Conservation (phyloP, 1,140 invertebrate species). For the Panagrolaimus sp. region DNA sequence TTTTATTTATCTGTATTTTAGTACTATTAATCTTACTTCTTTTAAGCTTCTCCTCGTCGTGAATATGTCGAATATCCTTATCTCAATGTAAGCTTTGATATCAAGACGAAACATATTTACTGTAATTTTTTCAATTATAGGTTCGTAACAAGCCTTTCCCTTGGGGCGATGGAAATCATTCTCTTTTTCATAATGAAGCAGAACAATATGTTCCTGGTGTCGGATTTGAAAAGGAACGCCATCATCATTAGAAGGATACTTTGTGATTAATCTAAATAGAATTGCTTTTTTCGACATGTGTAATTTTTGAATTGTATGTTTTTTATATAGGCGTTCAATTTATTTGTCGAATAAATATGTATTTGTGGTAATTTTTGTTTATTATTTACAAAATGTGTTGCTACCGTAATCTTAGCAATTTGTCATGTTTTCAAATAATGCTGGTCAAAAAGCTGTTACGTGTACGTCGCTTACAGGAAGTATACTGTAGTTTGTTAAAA, state of each 20-base stretch:
- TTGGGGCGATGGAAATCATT: slow-evolving; percentile 61
- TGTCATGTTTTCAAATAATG: too few relatives aligned
- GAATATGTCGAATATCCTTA: slow-evolving; percentile 44
- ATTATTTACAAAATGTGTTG: too few relatives aligned
- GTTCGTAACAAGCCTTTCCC: slow-evolving; percentile 57
- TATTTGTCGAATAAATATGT: too few relatives aligned
- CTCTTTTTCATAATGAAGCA: slow-evolving; percentile 58
- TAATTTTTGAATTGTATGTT: too few relatives aligned
- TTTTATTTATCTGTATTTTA: too few relatives aligned
- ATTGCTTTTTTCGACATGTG: not conserved
- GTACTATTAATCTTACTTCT: too few relatives aligned
- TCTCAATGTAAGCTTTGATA: slow-evolving; percentile 17
- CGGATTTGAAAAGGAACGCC: slow-evolving; percentile 33
- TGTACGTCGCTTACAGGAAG: too few relatives aligned
- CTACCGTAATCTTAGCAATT: too few relatives aligned
- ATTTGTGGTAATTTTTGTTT: too few relatives aligned
- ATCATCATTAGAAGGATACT: not conserved
- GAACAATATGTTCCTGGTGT: slow-evolving; percentile 39
- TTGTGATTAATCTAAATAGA: not conserved
- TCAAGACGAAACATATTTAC: not conserved
- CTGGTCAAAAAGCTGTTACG: too few relatives aligned
- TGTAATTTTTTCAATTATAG: not conserved
- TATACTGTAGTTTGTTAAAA: too few relatives aligned
- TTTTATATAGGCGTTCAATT: too few relatives aligned
- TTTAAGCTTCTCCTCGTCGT: slow-evolving; percentile 15